Evolutionary conservation across 2,888 invertebrate genomes (phyloP), one percentile per base, ranked within the genome.

Genomic region (Trichopoda pennipes): DNA sequence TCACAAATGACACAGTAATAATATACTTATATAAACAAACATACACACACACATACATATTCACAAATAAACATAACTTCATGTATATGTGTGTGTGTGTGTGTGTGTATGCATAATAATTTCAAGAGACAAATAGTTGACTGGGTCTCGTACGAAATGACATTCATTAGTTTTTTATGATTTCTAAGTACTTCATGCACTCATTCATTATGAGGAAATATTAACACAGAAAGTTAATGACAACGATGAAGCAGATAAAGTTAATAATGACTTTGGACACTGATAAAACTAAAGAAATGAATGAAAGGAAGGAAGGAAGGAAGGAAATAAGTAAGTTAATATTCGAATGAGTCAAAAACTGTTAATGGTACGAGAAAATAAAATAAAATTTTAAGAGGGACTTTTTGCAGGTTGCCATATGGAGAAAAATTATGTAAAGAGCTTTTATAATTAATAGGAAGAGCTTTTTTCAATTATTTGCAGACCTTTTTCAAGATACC

Each of bases 91-190:
- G 3, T 10, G 21, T 19, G 19, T 42, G 16, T 23, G 16, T 8
- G 10, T 19, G 42, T 49, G 35, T 17, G 14, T 19, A 14, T 28
- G 32, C 38, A 38, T 16, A 49, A 70, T 28, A 28, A 4, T 69
- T 44, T 49, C 35, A 23, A 70, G 70, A 51, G 64, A 75, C 56
- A 64, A 47, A 66, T 61, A 44, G 69, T 56, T 69, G 51, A 69
- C 69, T 75, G 56, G 66, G 14, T 66, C 38, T 72, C 49, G 32
- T 74, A 51, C 56, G 23, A 68, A 74, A 69, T 81, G 77, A 58
- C 81, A 77, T 77, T 74, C 77, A 81, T 78, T 81, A 78, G 63
- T 64, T 79, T 66, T 63, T 53, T 44, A 68, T 61, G 55, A 68
- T 53, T 73, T 66, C 51, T 63, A 77, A 77, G 69, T 70, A 42